These are phyloP conservation scores for Tenthredo livida DNA, from an alignment of 2,888 invertebrate species.

Conservation along the genomic window DNA sequence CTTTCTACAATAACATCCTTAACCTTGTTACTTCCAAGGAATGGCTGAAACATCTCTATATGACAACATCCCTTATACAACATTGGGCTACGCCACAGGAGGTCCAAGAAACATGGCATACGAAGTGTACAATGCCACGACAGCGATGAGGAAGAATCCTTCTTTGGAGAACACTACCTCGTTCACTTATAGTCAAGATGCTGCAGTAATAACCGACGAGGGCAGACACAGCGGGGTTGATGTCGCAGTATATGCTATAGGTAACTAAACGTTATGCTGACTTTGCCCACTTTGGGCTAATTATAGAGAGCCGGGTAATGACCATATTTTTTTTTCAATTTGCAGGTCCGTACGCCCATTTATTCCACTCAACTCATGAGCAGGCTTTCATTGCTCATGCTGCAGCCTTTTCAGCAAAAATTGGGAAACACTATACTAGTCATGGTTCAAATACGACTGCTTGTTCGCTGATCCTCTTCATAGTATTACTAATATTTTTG, in stretches of 20 bases:
- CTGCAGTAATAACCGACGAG: slow-evolving; percentile 85
- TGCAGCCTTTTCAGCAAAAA: slow-evolving; percentile 89
- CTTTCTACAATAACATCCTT: not conserved
- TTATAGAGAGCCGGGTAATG: not conserved
- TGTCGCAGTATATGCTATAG: slow-evolving; percentile 90
- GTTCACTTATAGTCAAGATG: slow-evolving; percentile 87
- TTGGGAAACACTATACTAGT: slow-evolving; percentile 79
- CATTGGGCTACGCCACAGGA: slow-evolving; percentile 88
- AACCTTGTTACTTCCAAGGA: slow-evolving; percentile 75
- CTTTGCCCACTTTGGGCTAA: not conserved
- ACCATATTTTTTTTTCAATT: slow-evolving; percentile 47
- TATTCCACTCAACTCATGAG: slow-evolving; percentile 94
- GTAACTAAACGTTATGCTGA: slow-evolving; percentile 73
- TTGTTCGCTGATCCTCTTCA: not conserved
- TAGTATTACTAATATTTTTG: not conserved
- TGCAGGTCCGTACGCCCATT: slow-evolving; percentile 93
- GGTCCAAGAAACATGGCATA: slow-evolving; percentile 83
- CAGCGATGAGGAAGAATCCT: slow-evolving; percentile 82
- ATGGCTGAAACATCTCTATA: slow-evolving; percentile 82
- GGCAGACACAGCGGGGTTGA: slow-evolving; percentile 92
- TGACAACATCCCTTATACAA: slow-evolving; percentile 87
- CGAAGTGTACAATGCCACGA: slow-evolving; percentile 76
- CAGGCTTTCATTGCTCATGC: slow-evolving; percentile 94
- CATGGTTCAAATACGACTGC: not conserved
- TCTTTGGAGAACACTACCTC: slow-evolving; percentile 81